Percentiles rank a stretch among this genome's conserved stretches.
Conservation (phyloP, 2,797 vertebrate genomes). For the Pangasius sanitwongsei region DNA sequence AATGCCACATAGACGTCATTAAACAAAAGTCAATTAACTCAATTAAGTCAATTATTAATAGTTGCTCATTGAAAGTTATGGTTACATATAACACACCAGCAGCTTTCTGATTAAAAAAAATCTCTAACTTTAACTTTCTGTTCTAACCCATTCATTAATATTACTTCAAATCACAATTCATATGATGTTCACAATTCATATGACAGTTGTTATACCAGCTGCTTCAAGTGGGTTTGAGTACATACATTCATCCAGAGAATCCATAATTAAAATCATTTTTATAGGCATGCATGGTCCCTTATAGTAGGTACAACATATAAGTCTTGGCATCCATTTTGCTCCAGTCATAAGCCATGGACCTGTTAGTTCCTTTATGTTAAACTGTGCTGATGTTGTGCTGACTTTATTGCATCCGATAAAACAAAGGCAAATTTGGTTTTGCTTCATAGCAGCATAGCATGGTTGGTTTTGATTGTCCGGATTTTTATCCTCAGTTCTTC, state of each 20-base stretch:
- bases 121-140: not conserved
- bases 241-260: not conserved
- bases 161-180: not conserved
- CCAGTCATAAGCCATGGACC: constrained; percentile 1
- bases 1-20: not conserved
- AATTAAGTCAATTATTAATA: not conserved
- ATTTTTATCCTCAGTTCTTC: not conserved
- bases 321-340: not conserved
- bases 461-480: constrained; percentile 50
- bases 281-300: constrained; percentile 42
- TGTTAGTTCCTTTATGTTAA: not conserved
- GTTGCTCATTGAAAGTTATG: not conserved
- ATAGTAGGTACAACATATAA: not conserved
- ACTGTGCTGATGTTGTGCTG: constrained; percentile 51
- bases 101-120: not conserved
- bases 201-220: not conserved
- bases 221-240: not conserved
- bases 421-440: constrained; percentile 55
- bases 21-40: not conserved
- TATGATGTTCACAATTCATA: not conserved
- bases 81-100: not conserved
- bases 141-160: not conserved
- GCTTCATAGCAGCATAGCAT: constrained; percentile 54
- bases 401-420: constrained; percentile 41
- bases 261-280: constrained; percentile 3